Evolutionary conservation across 1,140 invertebrate species (phyloP), one percentile per base, ranked within the genome.

Genomic region (Pentalonia nigronervosa): DNA sequence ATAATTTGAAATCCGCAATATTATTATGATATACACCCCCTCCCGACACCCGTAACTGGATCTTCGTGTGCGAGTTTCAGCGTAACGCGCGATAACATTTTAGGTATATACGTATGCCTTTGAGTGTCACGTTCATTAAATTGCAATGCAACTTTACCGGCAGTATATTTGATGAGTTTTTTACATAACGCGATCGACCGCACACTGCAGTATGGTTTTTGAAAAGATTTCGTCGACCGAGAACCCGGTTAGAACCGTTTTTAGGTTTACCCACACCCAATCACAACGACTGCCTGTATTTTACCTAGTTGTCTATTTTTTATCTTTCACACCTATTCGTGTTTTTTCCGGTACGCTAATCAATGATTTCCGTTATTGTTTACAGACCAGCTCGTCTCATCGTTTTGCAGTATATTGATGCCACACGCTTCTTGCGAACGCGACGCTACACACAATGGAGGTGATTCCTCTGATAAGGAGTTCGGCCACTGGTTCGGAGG

Each of bases 401-500:
- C 45, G 21, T 36, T 48, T 83, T 83, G 90, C 9, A 30, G 20
- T 92, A 14, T 50, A 92, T 93, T 93, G 67, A 93, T 93, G 91
- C 91, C 47, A 83, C 21, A 50, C 48, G 25, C n/a, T 50, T 36
- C n/a, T 50, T 36, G 76, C 53, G 76, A 81, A 34, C 47, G 48
- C n/a, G 34, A 53, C 47, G 47, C n/a, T 53, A 92, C 21, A 88
- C 48, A 89, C 84, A 93, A 96, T 96, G 96, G 96, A 96, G 95
- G 95, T 96, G 86, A 95, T 96, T 93, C 95, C 96, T 94, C 95
- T 95, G 67, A 95, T 95, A 91, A 94, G 94, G 83, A 93, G 94
- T 47, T 95, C 94, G 25, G 94, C 95, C 86, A 94, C 94, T 50
- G 95, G 95, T 56, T 94, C 95, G 84, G 94, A 95, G 48, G 95